Percentiles rank a stretch among this genome's conserved stretches.
phyloP scores from a whole-genome alignment of 2,888 invertebrate species.

The Acanthococcus lagerstroemiae region DNA sequence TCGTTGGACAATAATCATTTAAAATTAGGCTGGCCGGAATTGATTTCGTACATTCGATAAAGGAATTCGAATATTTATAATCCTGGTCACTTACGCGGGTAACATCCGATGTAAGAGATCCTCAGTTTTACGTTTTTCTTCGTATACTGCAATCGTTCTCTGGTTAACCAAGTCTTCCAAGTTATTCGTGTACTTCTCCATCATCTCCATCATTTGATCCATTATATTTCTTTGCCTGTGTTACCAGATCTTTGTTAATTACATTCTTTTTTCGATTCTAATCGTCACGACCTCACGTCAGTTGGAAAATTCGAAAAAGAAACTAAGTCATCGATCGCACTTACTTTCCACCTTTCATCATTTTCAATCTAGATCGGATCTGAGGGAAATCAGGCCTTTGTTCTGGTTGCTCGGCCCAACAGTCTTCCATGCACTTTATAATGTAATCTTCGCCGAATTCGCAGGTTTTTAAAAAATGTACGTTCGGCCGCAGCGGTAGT shows the following conservation, averaged over 20 bases:
- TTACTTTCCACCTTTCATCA: slow-evolving; percentile 80
- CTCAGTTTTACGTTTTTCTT: slow-evolving; percentile 89
- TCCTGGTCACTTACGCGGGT: slow-evolving; percentile 69
- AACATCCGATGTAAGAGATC: slow-evolving; percentile 87
- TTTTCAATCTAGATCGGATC: slow-evolving; percentile 69
- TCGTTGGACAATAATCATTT: not conserved
- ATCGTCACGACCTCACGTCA: no score
- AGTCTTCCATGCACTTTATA: slow-evolving; percentile 69
- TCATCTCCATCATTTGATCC: slow-evolving; percentile 97
- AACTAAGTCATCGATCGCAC: no score
- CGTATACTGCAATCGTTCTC: slow-evolving; percentile 75
- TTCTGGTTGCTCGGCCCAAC: slow-evolving; percentile 81
- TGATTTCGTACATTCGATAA: not conserved
- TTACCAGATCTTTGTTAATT: no score
- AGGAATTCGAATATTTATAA: not conserved
- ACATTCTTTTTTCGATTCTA: no score
- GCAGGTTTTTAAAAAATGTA: slow-evolving; percentile 58
- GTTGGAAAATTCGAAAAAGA: no score
- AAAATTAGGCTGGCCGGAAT: not conserved
- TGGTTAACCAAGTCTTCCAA: slow-evolving; percentile 89
- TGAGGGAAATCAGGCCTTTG: slow-evolving; percentile 72
- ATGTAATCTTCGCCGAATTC: slow-evolving; percentile 70
- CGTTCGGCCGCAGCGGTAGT: slow-evolving; percentile 68
- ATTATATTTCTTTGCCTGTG: slow-evolving; percentile 75
- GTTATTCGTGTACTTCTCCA: slow-evolving; percentile 92